phyloP scores from a whole-genome alignment of 2,888 invertebrate genomes.

The Empis livida region DNA sequence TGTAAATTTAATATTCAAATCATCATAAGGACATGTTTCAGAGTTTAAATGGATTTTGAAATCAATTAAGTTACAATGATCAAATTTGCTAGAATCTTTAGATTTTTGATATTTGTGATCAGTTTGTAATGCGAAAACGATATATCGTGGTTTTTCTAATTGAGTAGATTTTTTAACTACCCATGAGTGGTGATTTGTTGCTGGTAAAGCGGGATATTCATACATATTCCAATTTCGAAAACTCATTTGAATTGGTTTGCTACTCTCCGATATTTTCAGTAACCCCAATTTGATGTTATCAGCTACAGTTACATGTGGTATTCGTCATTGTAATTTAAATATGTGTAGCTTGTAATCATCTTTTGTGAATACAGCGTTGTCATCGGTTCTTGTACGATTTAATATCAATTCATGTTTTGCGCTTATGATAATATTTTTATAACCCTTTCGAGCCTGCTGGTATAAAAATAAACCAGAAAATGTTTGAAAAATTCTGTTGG shows the following conservation, averaged over 20 bases:
- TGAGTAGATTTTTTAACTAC: conserved; percentile 21
- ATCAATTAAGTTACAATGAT: conserved; percentile 23
- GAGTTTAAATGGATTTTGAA: conserved; percentile 25
- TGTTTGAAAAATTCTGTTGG: too few species aligned
- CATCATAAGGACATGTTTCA: conserved; percentile 24
- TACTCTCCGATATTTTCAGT: conserved; percentile 6
- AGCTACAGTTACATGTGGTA: conserved; percentile 11
- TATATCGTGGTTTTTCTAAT: conserved; percentile 27
- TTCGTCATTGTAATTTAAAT: conserved; percentile 16
- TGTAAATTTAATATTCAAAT: conserved; percentile 20
- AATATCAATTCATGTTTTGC: conserved; percentile 3
- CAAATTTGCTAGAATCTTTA: conserved; percentile 14
- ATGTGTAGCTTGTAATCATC: conserved; percentile 11
- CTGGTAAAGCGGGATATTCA: conserved; percentile 23
- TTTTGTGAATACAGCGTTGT: conserved; percentile 12
- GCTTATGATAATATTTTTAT: conserved; percentile 1
- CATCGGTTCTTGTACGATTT: conserved; percentile 13
- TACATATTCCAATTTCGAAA: conserved; percentile 29
- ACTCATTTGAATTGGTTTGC: conserved; percentile 2
- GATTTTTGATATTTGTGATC: conserved; percentile 19
- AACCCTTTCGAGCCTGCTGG: too few species aligned
- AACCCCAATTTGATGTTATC: conserved; percentile 19
- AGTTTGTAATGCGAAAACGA: conserved; percentile 30
- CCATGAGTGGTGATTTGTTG: conserved; percentile 23
- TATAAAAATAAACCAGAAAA: too few species aligned